Evolutionary conservation across 2,888 invertebrate species (phyloP).

Genomic region (Margaritifera margaritifera): DNA sequence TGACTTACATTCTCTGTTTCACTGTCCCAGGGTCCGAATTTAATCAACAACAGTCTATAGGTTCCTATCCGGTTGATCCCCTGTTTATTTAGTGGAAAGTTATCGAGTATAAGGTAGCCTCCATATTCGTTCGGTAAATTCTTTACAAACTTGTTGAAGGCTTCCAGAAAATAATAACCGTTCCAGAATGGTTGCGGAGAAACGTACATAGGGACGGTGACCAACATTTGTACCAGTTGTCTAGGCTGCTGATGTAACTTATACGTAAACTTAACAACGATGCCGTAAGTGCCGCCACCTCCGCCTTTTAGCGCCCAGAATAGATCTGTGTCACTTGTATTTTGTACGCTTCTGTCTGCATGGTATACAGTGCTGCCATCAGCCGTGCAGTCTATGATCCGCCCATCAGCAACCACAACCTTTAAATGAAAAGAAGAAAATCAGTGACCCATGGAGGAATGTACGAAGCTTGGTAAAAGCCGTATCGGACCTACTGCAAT

Average conservation of each 20-base stretch:
- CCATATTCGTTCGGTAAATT: slow-evolving; percentile 34
- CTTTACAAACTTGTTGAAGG: slow-evolving; percentile 8
- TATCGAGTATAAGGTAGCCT: slow-evolving; percentile 32
- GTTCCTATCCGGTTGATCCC: slow-evolving; percentile 7
- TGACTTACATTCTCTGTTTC: slow-evolving; percentile 10
- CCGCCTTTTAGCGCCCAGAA: slow-evolving; percentile 50
- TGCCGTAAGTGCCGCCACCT: slow-evolving; percentile 43
- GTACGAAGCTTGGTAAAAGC: too few species aligned
- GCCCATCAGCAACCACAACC: slow-evolving; percentile 34
- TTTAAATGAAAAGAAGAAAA: slow-evolving; percentile 2
- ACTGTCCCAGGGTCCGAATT: slow-evolving; percentile 36
- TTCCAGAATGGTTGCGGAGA: too few species aligned
- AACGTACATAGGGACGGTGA: slow-evolving; percentile 12
- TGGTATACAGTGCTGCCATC: slow-evolving; percentile 11
- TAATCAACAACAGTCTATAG: slow-evolving; percentile 24
- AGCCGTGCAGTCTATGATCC: slow-evolving; percentile 25
- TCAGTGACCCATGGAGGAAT: background rate
- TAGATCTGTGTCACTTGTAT: slow-evolving; percentile 25
- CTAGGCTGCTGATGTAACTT: slow-evolving; percentile 27
- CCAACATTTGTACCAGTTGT: slow-evolving; percentile 15
- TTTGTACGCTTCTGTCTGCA: slow-evolving; percentile 5
- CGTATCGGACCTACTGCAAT: too few species aligned
- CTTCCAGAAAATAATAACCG: slow-evolving; percentile 11
- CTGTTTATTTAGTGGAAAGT: background rate
- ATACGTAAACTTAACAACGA: slow-evolving; percentile 28